These are phyloP conservation scores for Mesaphorura yosii DNA, from an alignment of 1,140 invertebrate genomes.

Conservation along the genomic window DNA sequence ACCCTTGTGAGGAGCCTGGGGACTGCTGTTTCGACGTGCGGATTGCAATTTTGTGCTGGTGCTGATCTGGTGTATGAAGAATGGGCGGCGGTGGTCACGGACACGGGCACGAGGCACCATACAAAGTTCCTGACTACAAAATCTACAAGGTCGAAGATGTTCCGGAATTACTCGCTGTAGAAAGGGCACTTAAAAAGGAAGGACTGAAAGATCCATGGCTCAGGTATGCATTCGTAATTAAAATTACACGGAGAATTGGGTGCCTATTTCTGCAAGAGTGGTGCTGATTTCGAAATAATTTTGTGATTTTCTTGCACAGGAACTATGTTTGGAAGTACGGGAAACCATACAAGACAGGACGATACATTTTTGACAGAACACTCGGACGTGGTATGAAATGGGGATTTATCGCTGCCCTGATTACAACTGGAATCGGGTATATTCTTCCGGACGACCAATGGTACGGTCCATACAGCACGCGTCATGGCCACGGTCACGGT, in stretches of 20 bases:
- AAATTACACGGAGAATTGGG: not conserved
- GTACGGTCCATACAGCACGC: conserved; percentile 36
- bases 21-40: too few species aligned
- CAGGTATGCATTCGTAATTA: conserved; percentile 40
- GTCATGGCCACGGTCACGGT: too few species aligned
- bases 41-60: too few species aligned
- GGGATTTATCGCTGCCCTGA: conserved; percentile 49
- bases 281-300: not conserved
- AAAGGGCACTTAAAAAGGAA: conserved; percentile 49
- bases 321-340: conserved; percentile 67
- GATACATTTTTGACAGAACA: conserved; percentile 33
- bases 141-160: conserved; percentile 59
- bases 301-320: conserved; percentile 37
- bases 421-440: conserved; percentile 49
- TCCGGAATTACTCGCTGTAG: conserved; percentile 48
- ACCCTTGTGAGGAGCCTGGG: too few species aligned
- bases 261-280: not conserved
- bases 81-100: conserved; percentile 36
- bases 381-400: conserved; percentile 49
- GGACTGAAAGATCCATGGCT: conserved; percentile 75
- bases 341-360: conserved; percentile 39
- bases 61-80: too few species aligned
- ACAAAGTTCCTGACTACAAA: conserved; percentile 53
- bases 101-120: conserved; percentile 36
- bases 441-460: conserved; percentile 36